phyloP scores from a whole-genome alignment of 2,113 vertebrate genomes.

The Baryphthengus martii region DNA sequence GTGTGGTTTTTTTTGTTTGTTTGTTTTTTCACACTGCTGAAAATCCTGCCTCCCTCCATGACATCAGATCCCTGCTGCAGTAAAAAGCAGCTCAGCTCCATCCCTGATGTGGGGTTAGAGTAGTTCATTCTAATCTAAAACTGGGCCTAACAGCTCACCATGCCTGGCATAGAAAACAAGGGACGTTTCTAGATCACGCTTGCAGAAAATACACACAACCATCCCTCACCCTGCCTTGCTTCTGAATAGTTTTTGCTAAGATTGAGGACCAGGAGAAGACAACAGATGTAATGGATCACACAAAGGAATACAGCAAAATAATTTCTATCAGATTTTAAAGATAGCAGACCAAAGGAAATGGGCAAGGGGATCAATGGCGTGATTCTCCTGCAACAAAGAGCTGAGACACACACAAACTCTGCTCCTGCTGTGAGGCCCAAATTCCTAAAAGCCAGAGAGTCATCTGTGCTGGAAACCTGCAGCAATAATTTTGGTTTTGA shows the following conservation, averaged over 20 bases:
- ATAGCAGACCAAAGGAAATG: not conserved
- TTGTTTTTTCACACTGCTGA: not conserved
- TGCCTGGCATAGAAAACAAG: not conserved
- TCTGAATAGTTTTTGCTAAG: not conserved
- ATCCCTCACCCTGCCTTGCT: not conserved
- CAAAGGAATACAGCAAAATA: not conserved
- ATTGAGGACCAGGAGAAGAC: not conserved
- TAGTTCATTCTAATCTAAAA: not conserved
- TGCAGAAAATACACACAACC: rapidly evolving
- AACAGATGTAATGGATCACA: not conserved
- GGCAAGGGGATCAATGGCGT: not conserved
- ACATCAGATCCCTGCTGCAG: not conserved
- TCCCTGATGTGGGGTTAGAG: not conserved
- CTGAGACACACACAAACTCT: not conserved
- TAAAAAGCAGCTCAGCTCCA: not conserved
- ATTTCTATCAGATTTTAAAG: not conserved
- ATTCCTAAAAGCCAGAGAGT: not conserved
- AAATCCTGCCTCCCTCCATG: not conserved
- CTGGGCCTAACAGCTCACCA: not conserved
- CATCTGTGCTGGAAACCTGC: not conserved
- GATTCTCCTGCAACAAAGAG: not conserved
- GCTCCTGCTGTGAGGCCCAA: not conserved
- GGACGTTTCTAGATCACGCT: not conserved
- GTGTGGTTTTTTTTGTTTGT: too few relatives aligned
- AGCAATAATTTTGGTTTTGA: not conserved